Conservation (phyloP, 2,113 vertebrate genomes). For the Psettodes erumei region DNA sequence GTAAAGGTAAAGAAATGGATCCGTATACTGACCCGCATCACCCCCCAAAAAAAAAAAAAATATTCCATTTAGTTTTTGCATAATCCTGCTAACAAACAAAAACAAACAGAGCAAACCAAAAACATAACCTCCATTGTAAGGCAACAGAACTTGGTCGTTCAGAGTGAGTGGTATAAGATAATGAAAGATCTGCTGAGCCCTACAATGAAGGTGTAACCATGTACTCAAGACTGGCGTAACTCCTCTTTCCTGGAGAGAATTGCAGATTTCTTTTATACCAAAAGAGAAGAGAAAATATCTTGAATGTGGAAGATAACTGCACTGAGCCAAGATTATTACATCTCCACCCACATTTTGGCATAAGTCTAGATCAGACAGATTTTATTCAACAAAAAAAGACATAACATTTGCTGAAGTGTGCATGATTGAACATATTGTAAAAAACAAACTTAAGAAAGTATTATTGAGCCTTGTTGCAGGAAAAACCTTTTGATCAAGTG, state of each 20-base stretch:
- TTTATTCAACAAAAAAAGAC: not conserved
- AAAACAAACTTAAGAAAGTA: not conserved
- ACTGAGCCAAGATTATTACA: conserved; percentile 2
- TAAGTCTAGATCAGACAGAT: conserved; percentile 1
- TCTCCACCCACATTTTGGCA: not conserved
- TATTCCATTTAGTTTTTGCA: no score
- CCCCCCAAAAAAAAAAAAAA: no score
- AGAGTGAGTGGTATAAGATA: not conserved
- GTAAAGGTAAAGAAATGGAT: no score
- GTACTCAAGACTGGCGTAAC: not conserved
- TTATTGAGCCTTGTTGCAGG: not conserved
- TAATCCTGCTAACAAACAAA: no score
- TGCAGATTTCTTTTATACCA: not conserved
- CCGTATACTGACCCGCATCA: no score
- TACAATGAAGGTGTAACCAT: not conserved
- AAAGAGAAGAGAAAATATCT: not conserved
- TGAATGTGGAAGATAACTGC: not conserved
- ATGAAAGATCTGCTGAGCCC: not conserved
- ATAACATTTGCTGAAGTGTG: not conserved
- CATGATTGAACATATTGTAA: not conserved
- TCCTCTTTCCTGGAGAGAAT: not conserved
- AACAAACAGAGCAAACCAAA: no score
- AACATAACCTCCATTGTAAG: no score
- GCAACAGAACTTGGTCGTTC: no score
- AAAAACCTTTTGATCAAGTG: not conserved